Conservation (phyloP, 2,888 invertebrate species). For the Aricia artaxerxes region DNA sequence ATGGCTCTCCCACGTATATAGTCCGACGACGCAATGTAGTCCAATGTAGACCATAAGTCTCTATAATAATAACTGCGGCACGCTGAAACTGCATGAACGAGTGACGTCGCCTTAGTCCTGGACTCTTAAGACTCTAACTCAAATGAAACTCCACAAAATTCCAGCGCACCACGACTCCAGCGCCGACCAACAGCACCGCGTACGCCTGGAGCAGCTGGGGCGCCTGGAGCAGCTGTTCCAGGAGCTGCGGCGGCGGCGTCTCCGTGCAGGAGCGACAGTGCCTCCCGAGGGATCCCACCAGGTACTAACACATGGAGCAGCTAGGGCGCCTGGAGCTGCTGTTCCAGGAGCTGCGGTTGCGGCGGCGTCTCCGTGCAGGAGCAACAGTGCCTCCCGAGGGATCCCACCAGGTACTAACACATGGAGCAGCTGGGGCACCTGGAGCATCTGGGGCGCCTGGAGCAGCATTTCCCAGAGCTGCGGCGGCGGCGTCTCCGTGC, state of each 20-base stretch:
- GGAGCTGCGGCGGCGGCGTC: slow-evolving; percentile 87
- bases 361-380: slow-evolving; percentile 87
- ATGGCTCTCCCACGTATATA: too few relatives aligned
- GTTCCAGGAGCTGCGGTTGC: slow-evolving; percentile 85
- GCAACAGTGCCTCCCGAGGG: slow-evolving; percentile 83
- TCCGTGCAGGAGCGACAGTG: slow-evolving; percentile 87
- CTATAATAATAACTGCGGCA: too few relatives aligned
- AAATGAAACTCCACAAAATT: slow-evolving; percentile 27
- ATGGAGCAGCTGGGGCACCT: slow-evolving; percentile 56
- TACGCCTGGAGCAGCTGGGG: slow-evolving; percentile 87
- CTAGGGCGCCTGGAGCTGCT: slow-evolving; percentile 88
- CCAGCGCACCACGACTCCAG: slow-evolving; percentile 36
- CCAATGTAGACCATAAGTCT: too few relatives aligned
- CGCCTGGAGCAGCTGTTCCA: slow-evolving; percentile 87
- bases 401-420: slow-evolving; percentile 65
- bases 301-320: slow-evolving; percentile 83
- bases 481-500: slow-evolving; percentile 87
- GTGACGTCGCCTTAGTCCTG: too few relatives aligned
- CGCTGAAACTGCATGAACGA: too few relatives aligned
- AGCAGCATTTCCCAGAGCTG: slow-evolving; percentile 87
- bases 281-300: slow-evolving; percentile 74
- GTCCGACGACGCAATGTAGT: too few relatives aligned
- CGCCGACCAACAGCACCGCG: slow-evolving; percentile 54
- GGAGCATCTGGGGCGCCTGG: slow-evolving; percentile 89
- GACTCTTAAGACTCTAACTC: background rate